Conservation (phyloP, 2,113 vertebrate species). For the Grammomys dolichurus region DNA sequence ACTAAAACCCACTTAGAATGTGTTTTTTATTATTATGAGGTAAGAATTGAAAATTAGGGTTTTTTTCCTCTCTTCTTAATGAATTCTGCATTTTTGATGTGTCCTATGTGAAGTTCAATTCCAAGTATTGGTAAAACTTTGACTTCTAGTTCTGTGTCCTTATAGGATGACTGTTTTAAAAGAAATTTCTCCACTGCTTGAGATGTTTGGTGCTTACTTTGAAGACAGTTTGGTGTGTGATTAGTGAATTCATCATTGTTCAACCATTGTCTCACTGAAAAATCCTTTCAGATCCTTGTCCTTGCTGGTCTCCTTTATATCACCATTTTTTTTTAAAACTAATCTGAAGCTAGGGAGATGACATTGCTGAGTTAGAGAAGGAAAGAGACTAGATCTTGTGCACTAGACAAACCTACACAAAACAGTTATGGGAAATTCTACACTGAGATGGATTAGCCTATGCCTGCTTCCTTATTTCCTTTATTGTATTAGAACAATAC, state of each 20-base stretch:
- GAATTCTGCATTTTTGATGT: background rate
- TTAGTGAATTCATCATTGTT: background rate
- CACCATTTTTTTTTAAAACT: background rate
- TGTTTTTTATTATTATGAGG: background rate
- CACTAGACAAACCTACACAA: background rate
- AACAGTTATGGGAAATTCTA: background rate
- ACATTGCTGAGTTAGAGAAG: background rate
- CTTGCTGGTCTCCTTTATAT: background rate
- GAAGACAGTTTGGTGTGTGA: background rate
- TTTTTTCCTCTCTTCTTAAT: background rate
- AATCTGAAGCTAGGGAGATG: background rate
- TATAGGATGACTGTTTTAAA: background rate
- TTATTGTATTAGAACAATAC: background rate
- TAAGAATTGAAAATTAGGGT: background rate
- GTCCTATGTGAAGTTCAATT: background rate
- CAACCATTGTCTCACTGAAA: background rate
- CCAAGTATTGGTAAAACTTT: background rate
- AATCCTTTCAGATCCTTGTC: background rate
- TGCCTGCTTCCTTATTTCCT: background rate
- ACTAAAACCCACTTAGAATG: constrained; percentile 5
- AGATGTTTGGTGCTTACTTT: background rate
- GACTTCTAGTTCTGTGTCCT: background rate
- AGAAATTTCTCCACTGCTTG: background rate
- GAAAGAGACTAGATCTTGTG: background rate
- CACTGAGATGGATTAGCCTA: background rate